Evolutionary conservation across 1,140 invertebrate genomes (phyloP), one percentile per base, ranked within the genome.

Genomic region (Aphelenchoides besseyi): DNA sequence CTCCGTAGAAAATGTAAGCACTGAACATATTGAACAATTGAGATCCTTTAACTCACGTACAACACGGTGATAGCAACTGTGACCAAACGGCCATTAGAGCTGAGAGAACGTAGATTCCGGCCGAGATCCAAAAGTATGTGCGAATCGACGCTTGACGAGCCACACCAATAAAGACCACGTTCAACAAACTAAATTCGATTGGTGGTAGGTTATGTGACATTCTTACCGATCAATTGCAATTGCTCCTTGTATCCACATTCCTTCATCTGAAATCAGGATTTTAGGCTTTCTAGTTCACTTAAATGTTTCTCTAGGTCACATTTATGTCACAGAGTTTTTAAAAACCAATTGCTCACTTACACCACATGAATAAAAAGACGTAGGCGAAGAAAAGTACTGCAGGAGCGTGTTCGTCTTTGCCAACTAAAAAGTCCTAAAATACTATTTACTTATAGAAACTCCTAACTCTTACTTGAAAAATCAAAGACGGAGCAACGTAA

Each of bases 221-320:
- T 8, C 62, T 66, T 66, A 67, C 62, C 62, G 62, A 66, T 66
- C 62, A 29, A 66, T 23, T 8, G 62, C 62, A 52, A 66, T 66
- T 33, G 55, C 18, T 28, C 55, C 55, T 23, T 59, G 55, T 5
- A 59, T 59, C 5, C 5, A 18, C 55, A 59, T 5, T 18, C 55
- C 55, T 33, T 59, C 55, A 33, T 59, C n/a, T n/a, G n/a, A n/a
- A n/a, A n/a, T n/a, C n/a, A n/a, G n/a, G n/a, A n/a, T n/a, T n/a
- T n/a, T n/a, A n/a, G n/a, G n/a, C n/a, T n/a, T n/a, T n/a, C n/a
- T n/a, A n/a, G n/a, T n/a, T n/a, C n/a, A n/a, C n/a, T n/a, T n/a
- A n/a, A n/a, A n/a, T n/a, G n/a, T n/a, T n/a, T n/a, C n/a, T n/a
- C n/a, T n/a, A n/a, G n/a, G n/a, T n/a, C n/a, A n/a, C n/a, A n/a